Evolutionary conservation across 2,797 vertebrate genomes (phyloP), one percentile per base, ranked within the genome.

Genomic region (Euthynnus affinis): DNA sequence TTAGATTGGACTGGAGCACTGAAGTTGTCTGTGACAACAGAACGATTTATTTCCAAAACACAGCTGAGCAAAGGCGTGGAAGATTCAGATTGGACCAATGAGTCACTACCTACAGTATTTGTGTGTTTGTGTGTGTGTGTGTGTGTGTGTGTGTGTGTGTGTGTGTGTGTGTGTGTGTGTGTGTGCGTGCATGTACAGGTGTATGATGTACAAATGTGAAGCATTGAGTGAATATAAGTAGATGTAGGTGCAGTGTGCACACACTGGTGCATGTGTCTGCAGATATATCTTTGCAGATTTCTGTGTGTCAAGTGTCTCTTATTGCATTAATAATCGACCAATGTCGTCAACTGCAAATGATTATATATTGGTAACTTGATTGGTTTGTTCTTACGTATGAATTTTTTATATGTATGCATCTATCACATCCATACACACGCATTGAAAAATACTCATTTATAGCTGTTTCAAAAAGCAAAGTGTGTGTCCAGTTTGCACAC

Each of bases 11-110:
- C 25, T 0, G 0, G 14, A 73, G 48, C 61, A 1, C 27, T 66
- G 6, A 68, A 87, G 89, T 94, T 94, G 72, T 90, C 51, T 82
- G 56, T 92, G 37, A 82, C 70, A 93, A 95, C 92, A 94, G 5
- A 62, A 80, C 69, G 34, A 87, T 81, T 76, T 94, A 93, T 95
- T 95, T 93, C 76, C 93, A 93, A 88, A 95, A 94, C 90, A 94
- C 32, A 84, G 76, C 53, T 75, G 61, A 82, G 57, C 78, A 87
- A 75, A 88, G 59, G 70, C 80, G 69, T 29, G 76, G 73, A 80
- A 71, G 69, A 87, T 75, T 81, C 42, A 73, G 88, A 88, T 83
- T 76, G 89, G 76, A 65, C 61, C 3, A 37, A 81, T 65, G 23
- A 71, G 74, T 84, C 29, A 9, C n/a, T 25, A 27, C 83, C 63